Conservation (phyloP, 2,113 vertebrate genomes). For the Nansenia antarctica region DNA sequence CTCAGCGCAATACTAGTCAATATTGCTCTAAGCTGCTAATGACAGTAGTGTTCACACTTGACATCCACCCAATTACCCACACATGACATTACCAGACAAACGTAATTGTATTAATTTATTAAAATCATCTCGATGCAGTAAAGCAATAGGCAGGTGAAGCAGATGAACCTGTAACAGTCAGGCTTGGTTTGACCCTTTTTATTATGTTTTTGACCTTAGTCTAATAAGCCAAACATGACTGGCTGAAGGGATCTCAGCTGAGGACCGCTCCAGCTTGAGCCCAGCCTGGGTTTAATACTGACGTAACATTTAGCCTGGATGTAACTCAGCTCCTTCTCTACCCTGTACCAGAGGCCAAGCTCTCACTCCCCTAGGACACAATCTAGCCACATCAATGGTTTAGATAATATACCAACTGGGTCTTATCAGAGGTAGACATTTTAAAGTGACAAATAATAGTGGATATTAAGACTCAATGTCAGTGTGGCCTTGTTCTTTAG, state of each 20-base stretch:
- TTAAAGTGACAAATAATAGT: constrained; percentile 2
- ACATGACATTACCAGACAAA: too few relatives aligned
- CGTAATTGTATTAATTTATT: constrained; percentile 25
- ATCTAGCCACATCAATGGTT: neutral
- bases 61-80: too few relatives aligned
- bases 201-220: neutral
- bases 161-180: neutral
- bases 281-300: constrained; percentile 32
- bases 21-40: too few relatives aligned
- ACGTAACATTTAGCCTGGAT: too few relatives aligned
- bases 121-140: constrained; percentile 16
- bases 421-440: neutral
- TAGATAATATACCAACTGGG: neutral
- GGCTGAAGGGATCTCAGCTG: neutral
- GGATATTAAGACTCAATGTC: neutral
- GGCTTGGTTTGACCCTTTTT: neutral
- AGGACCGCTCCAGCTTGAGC: neutral
- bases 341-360: neutral
- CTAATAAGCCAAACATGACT: neutral
- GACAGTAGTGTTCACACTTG: too few relatives aligned
- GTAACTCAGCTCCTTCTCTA: neutral
- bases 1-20: too few relatives aligned
- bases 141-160: constrained; percentile 1
- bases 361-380: neutral
- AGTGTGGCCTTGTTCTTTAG: neutral